Evolutionary conservation across 2,888 invertebrate genomes (phyloP), one percentile per base, ranked within the genome.

Genomic region (Lissocephala sabroskyi): DNA sequence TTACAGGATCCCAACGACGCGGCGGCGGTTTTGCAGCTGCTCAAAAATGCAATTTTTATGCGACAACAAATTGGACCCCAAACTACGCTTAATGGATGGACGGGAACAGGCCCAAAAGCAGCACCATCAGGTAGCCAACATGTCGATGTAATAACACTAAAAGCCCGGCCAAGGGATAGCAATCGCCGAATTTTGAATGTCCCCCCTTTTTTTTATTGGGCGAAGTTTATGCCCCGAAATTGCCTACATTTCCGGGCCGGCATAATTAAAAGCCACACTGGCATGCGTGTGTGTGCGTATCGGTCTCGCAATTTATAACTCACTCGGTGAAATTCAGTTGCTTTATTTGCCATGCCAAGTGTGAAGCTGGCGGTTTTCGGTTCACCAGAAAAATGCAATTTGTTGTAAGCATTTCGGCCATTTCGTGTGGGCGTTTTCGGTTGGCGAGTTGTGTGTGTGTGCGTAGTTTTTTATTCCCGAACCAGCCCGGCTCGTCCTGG

Each of bases 21-120:
- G 18, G 33, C 59, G 51, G 50, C 44, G 40, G 41, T 48, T 46
- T 44, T 50, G 36, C 41, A 41, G 52, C 73, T 70, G 68, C 70
- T 76, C 62, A 76, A 71, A 71, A 71, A 71, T 71, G 70, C 71
- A 71, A 71, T 71, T 71, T 76, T 70, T 73, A 65, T 71, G 75
- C 56, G 65, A 49, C 40, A 75, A 68, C 70, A 66, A 68, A 76
- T 71, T 64, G 71, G 73, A 58, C 74, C 71, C 76, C 58, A 65
- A 71, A 71, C 76, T 76, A 76, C 60, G 56, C 54, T 76, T 73
- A 63, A 65, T 56, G 59, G 23, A 19, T 23, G 7, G 23, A 7
- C 23, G 23, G 7, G 23, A 23, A 23, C 23, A 5, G 23, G 23
- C 3, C 3, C n/a, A n/a, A n/a, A n/a, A n/a, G n/a, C n/a, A n/a